Evolutionary conservation across 2,888 invertebrate species (phyloP).

Genomic region (Coelinius sp.): DNA sequence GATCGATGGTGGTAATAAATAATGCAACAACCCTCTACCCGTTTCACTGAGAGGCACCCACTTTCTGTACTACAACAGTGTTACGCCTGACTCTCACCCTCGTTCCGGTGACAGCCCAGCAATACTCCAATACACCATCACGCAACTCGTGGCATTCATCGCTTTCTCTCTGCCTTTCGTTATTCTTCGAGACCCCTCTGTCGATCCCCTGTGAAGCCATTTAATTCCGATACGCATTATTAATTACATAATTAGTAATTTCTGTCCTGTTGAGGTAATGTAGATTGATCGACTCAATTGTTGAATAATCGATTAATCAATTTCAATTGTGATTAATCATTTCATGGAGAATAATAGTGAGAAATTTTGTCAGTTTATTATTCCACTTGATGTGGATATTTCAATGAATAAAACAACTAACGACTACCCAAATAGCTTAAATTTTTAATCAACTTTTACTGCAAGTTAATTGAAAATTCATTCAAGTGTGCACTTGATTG

Average conservation of each 20-base stretch:
- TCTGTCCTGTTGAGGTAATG: conserved; percentile 64
- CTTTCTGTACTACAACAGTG: conserved; percentile 40
- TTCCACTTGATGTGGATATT: too few relatives aligned
- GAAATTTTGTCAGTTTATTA: too few relatives aligned
- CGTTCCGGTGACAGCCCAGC: conserved; percentile 51
- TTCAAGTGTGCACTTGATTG: too few relatives aligned
- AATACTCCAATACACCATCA: conserved; percentile 59
- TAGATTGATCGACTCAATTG: not conserved
- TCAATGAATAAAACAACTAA: too few relatives aligned
- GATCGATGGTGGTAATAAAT: conserved; percentile 70
- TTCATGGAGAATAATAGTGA: not conserved
- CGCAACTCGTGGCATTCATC: conserved; percentile 45
- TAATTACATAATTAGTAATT: conserved; percentile 66
- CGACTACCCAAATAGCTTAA: too few relatives aligned
- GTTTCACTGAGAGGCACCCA: conserved; percentile 5
- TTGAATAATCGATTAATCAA: not conserved
- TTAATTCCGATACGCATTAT: conserved; percentile 69
- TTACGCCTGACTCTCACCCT: conserved; percentile 45
- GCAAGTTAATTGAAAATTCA: too few relatives aligned
- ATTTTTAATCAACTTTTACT: too few relatives aligned
- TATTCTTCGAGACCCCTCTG: conserved; percentile 58
- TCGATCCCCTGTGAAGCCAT: conserved; percentile 55
- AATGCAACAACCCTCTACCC: conserved; percentile 58
- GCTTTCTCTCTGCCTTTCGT: conserved; percentile 49
- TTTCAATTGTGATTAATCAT: too few relatives aligned